These are phyloP conservation scores for Capra hircus DNA, from an alignment of 2,113 vertebrate genomes.

Conservation along the genomic window DNA sequence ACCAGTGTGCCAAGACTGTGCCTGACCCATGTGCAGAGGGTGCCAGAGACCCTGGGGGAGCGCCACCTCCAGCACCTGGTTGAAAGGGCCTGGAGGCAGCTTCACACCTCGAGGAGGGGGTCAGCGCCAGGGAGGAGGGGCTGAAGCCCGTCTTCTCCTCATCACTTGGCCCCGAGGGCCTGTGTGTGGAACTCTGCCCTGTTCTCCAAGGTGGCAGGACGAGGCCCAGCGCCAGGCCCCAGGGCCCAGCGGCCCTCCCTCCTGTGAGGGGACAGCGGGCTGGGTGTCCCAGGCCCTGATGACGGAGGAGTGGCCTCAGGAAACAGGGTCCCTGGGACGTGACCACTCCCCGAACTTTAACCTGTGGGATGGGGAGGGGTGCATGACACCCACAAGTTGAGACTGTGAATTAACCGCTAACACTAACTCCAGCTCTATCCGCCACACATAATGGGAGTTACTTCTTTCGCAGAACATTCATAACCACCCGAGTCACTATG, in stretches of 20 bases:
- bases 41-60: background rate
- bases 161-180: background rate
- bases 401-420: background rate
- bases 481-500: background rate
- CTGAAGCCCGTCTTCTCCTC: background rate
- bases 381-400: background rate
- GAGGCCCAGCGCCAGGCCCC: background rate
- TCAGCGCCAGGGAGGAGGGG: fast-evolving
- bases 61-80: too few relatives aligned
- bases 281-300: background rate
- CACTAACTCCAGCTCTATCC: background rate
- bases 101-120: background rate
- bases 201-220: background rate
- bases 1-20: background rate
- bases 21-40: background rate
- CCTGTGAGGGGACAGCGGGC: background rate
- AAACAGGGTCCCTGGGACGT: background rate
- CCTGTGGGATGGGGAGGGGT: background rate
- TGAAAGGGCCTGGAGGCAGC: too few relatives aligned
- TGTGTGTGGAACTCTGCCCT: background rate
- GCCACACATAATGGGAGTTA: background rate
- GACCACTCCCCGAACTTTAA: background rate
- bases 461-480: background rate
- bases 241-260: too few relatives aligned
- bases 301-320: background rate